A percentile compares a stretch with the other conserved stretches of the same genome.
Conservation (phyloP, 2,113 vertebrate genomes). For the Hippolais icterina region DNA sequence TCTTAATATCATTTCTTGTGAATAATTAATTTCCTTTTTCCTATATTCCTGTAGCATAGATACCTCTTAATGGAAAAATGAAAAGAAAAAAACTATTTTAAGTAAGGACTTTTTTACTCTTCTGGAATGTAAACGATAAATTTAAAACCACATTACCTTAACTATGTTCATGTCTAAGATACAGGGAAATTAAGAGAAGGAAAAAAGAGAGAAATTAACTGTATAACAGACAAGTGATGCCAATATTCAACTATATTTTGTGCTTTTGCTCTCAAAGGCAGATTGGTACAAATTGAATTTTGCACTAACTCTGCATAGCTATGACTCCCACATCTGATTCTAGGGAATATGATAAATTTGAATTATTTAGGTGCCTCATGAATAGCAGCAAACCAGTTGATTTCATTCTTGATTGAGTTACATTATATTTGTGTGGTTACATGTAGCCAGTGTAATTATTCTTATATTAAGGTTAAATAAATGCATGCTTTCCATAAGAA, state of each 20-base stretch:
- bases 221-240: not conserved
- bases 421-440: not conserved
- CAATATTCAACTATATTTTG: not conserved
- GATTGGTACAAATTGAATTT: slow-evolving; percentile 46
- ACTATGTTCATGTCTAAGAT: not conserved
- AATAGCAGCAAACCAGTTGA: not conserved
- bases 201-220: not conserved
- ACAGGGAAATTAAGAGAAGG: not conserved
- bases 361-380: not conserved
- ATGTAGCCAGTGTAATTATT: not conserved
- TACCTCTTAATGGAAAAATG: not conserved
- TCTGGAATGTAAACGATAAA: not conserved
- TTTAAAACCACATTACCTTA: not conserved
- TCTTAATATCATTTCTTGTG: not conserved
- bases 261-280: not conserved
- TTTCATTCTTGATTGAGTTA: slow-evolving; percentile 10
- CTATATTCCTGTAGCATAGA: not conserved
- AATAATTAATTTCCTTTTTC: not conserved
- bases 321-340: slow-evolving; percentile 9
- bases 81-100: not conserved
- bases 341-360: slow-evolving; percentile 23
- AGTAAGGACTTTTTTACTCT: not conserved
- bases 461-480: slow-evolving; percentile 36
- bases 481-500: slow-evolving; percentile 6
- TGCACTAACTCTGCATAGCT: not conserved